phyloP scores from a whole-genome alignment of 2,888 invertebrate species.

The Ligdia adustata region DNA sequence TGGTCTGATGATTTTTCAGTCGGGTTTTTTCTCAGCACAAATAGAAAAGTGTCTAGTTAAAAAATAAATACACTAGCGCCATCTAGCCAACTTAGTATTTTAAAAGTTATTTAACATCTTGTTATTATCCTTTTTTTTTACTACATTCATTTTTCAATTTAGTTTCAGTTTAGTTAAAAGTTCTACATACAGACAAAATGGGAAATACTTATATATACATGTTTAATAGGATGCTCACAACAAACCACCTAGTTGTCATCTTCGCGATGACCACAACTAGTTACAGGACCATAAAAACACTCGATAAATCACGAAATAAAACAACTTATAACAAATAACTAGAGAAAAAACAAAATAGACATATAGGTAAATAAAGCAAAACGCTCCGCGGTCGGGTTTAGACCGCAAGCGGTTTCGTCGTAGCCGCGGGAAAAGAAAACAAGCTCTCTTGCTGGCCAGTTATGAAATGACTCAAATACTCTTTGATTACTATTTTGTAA shows the following conservation, averaged over 20 bases:
- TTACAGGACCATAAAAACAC: conserved; percentile 49
- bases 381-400: conserved; percentile 42
- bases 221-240: too few species aligned
- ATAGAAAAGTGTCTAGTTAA: too few species aligned
- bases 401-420: conserved; percentile 32
- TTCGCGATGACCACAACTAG: conserved; percentile 40
- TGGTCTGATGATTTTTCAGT: too few species aligned
- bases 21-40: too few species aligned
- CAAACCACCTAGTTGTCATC: conserved; percentile 31
- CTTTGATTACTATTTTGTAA: conserved; percentile 10
- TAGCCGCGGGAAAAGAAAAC: conserved; percentile 41
- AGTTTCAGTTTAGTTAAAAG: too few species aligned
- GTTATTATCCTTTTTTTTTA: too few species aligned
- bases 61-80: too few species aligned
- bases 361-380: conserved; percentile 14
- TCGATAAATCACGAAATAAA: conserved; percentile 60
- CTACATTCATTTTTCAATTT: too few species aligned
- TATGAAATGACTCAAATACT: conserved; percentile 5
- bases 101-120: too few species aligned
- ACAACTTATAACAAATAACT: conserved; percentile 62
- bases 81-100: too few species aligned
- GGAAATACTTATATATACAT: too few species aligned
- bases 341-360: conserved; percentile 32
- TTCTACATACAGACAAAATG: too few species aligned
- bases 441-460: conserved; percentile 30